Evolutionary conservation across 2,797 vertebrate genomes (phyloP).

Genomic region (Cyclura pinguis): DNA sequence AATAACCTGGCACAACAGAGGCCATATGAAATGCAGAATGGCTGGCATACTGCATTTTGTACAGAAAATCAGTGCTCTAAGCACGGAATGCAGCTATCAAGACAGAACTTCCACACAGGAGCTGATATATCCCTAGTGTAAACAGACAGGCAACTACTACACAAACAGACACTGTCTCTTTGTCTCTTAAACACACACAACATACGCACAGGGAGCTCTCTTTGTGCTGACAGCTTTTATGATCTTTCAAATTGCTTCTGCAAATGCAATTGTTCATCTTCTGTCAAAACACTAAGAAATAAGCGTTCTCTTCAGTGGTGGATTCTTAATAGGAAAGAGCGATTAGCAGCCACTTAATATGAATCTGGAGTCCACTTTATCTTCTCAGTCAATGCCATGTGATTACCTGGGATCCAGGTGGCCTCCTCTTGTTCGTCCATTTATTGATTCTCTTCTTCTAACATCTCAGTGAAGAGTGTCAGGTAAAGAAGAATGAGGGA

Average conservation of each 20-base stretch:
- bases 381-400: conserved; percentile 29
- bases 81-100: not conserved
- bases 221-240: conserved; percentile 62
- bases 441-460: conserved; percentile 33
- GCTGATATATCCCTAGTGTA: not conserved
- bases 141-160: conserved; percentile 20
- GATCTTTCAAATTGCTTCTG: conserved; percentile 60
- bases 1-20: not conserved
- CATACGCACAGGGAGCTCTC: conserved; percentile 36
- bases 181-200: conserved; percentile 23
- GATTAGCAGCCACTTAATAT: conserved; percentile 58
- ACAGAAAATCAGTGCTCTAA: not conserved
- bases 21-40: not conserved
- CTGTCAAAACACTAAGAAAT: conserved; percentile 70
- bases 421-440: not conserved
- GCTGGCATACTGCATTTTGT: not conserved
- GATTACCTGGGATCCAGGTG: not conserved
- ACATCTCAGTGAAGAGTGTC: conserved; percentile 39
- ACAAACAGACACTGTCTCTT: rapidly evolving
- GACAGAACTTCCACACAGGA: not conserved
- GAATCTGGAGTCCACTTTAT: conserved; percentile 55
- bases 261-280: conserved; percentile 64
- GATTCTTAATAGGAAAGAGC: conserved; percentile 65
- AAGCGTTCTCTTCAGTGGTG: conserved; percentile 60
- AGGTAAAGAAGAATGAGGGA: rapidly evolving